Conservation (phyloP, 2,113 vertebrate species). For the Myotis brandtii region DNA sequence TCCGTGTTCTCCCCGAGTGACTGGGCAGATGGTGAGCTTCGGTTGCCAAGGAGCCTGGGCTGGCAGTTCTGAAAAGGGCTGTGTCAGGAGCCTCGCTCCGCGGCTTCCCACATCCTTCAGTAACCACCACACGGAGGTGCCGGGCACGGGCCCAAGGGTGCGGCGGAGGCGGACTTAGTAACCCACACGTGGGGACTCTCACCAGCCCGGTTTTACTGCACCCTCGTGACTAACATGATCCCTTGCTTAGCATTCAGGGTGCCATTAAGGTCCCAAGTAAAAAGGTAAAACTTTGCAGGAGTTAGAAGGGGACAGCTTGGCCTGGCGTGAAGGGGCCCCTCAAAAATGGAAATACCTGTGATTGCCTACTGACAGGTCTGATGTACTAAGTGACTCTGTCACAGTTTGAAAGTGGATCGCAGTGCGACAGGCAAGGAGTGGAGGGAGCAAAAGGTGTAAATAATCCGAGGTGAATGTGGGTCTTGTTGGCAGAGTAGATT, state of each 20-base stretch:
- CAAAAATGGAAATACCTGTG: conserved; percentile 44
- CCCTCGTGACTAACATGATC: not conserved
- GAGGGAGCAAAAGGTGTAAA: conserved; percentile 77
- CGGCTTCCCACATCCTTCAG: conserved; percentile 32
- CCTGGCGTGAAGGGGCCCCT: not conserved
- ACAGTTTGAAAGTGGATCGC: conserved; percentile 70
- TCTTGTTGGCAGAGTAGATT: conserved; percentile 80
- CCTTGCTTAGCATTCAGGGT: not conserved
- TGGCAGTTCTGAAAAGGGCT: not conserved
- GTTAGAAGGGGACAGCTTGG: not conserved
- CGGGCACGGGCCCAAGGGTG: conserved; percentile 39
- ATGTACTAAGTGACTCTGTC: conserved; percentile 69
- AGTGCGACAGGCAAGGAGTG: conserved; percentile 72
- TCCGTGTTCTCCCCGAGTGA: not conserved
- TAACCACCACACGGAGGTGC: not conserved
- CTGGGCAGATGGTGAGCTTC: not conserved
- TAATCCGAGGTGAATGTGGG: conserved; percentile 77
- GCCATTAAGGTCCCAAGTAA: not conserved
- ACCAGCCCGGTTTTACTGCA: conserved; percentile 27
- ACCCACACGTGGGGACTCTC: conserved; percentile 5
- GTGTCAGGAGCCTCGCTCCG: not conserved
- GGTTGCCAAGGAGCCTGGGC: not conserved
- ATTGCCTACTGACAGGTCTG: conserved; percentile 52
- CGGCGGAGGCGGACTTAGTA: not conserved
- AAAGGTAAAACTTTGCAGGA: not conserved